phyloP scores from a whole-genome alignment of 2,113 vertebrate genomes.

The Gymnorhina tibicen region DNA sequence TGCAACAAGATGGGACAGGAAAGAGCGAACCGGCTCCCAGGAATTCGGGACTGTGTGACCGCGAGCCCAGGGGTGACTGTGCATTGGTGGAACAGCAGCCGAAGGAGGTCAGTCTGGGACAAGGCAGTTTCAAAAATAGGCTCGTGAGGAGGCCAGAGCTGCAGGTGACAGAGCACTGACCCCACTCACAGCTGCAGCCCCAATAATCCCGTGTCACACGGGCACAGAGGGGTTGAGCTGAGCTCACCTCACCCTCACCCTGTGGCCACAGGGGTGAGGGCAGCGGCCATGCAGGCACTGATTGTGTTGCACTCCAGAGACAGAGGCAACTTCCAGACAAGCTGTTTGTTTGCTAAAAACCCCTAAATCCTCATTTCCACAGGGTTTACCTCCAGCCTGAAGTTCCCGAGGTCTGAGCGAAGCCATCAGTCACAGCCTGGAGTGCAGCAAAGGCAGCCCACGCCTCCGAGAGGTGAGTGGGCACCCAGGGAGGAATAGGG shows the following conservation, averaged over 20 bases:
- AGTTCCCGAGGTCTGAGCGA: neutral
- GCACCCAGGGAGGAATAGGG: neutral
- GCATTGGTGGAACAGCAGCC: neutral
- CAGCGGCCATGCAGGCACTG: neutral
- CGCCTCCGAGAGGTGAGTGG: neutral
- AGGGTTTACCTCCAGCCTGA: neutral
- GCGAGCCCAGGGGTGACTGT: neutral
- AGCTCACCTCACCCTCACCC: neutral
- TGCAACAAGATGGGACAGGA: neutral
- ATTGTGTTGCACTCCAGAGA: neutral
- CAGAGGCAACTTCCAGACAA: neutral
- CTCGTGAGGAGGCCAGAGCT: neutral
- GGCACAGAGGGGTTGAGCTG: neutral
- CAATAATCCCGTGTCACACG: neutral
- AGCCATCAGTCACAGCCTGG: neutral
- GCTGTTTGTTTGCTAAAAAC: neutral
- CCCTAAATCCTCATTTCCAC: neutral
- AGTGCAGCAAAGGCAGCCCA: neutral
- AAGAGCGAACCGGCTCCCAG: fast-evolving
- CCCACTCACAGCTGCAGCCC: neutral
- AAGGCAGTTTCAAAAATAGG: neutral
- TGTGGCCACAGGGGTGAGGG: neutral
- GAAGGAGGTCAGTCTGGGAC: neutral
- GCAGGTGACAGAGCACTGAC: neutral
- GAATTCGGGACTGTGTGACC: neutral